Evolutionary conservation across 2,888 invertebrate genomes (phyloP), one percentile per base, ranked within the genome.

Genomic region (Oeneis ivallda): DNA sequence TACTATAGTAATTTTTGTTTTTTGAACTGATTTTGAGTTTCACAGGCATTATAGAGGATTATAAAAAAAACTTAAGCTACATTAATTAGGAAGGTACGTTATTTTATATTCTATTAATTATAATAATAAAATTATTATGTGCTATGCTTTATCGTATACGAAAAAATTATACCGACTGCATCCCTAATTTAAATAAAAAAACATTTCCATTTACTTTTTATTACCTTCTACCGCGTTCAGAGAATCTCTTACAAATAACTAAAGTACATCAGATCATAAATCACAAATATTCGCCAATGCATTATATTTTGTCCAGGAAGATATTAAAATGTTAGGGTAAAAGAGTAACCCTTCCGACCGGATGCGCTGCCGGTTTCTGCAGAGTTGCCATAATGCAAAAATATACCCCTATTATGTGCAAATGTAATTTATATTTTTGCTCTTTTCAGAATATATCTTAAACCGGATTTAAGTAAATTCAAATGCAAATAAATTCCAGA

Each of bases 261-360:
- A 37, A 1, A 58, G 32, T 34, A 45, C n/a, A 32, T 7, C 19
- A 26, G 10, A 43, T 43, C 50, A 71, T 72, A 72, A 72, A 70
- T 70, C 70, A 76, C 62, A 69, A 71, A 72, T 68, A 69, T 74
- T 68, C 57, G 69, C 71, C 63, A 68, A 69, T 70, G 70, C 66
- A 72, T 69, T 70, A 69, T 70, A 69, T 68, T 68, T 63, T 57
- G 69, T 66, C 65, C 69, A 72, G 70, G 74, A 72, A 72, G 66
- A 70, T 71, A 71, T 72, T 74, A 74, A 76, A 76, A 75, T 76
- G 72, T 70, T 70, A 71, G 71, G 72, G 72, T 64, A 72, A 70
- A 74, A 62, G 74, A 68, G 72, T 68, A 76, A 76, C 79, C 80
- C 77, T 76, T 79, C 71, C 76, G 70, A 53, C 70, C 75, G 79